These are phyloP conservation scores for Platichthys stellatus DNA, from an alignment of 2,113 vertebrate genomes.

Conservation along the genomic window DNA sequence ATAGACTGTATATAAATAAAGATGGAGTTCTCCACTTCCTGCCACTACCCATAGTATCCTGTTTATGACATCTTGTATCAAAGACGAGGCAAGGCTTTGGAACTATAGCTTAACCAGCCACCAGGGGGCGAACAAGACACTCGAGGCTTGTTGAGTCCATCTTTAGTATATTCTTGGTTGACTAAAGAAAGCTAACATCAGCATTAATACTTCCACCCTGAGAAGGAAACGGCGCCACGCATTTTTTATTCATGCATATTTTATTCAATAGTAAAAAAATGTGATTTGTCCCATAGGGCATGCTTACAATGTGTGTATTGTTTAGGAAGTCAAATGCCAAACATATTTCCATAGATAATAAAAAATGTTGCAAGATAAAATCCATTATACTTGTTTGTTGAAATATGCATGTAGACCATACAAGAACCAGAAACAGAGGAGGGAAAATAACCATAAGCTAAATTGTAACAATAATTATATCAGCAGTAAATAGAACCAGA, in stretches of 20 bases:
- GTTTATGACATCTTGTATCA: too few relatives aligned
- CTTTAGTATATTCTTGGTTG: neutral
- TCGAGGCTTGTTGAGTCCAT: too few relatives aligned
- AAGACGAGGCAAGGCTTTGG: too few relatives aligned
- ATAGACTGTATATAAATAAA: too few relatives aligned
- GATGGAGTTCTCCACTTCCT: too few relatives aligned
- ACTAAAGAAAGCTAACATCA: neutral
- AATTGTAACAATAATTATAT: constrained; percentile 84
- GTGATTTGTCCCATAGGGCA: constrained; percentile 89
- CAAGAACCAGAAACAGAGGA: constrained; percentile 84
- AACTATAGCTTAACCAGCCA: too few relatives aligned
- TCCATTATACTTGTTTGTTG: constrained; percentile 83
- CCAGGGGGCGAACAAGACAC: too few relatives aligned
- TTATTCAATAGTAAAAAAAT: constrained; percentile 92
- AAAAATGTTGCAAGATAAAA: constrained; percentile 85
- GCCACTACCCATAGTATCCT: too few relatives aligned
- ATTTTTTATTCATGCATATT: constrained; percentile 88
- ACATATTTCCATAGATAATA: constrained; percentile 84
- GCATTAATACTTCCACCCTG: neutral
- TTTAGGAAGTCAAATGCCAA: constrained; percentile 87
- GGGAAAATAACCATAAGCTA: constrained; percentile 81
- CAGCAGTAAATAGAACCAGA: constrained; percentile 84
- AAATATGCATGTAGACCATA: constrained; percentile 86
- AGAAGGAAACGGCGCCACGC: constrained; percentile 30
- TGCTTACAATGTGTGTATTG: constrained; percentile 88